Percentiles rank a stretch among this genome's conserved stretches.
Conservation (phyloP, 2,113 vertebrate genomes). For the Seriola aureovittata region DNA sequence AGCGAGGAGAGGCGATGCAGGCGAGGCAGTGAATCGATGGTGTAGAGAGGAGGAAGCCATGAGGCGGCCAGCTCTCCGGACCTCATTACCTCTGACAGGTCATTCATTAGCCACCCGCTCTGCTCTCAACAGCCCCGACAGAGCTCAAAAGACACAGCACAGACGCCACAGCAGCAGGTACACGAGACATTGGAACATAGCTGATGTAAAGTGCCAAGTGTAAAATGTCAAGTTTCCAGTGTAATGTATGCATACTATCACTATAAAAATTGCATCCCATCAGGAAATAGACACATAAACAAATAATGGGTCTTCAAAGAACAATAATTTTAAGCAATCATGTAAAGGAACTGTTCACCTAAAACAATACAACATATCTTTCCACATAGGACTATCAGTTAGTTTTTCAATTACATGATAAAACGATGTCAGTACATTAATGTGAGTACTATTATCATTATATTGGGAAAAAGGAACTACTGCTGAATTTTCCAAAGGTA, state of each 20-base stretch:
- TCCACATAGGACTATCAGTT: too few species aligned
- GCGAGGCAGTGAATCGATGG: slow-evolving; percentile 71
- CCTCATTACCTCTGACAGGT: slow-evolving; percentile 85
- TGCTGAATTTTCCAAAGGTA: background rate
- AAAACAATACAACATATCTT: background rate
- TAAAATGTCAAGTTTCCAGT: slow-evolving; percentile 11
- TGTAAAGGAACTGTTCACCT: background rate
- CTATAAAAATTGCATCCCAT: slow-evolving; percentile 3
- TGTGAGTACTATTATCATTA: background rate
- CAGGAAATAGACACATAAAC: background rate
- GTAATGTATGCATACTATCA: background rate
- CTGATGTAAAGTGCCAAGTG: background rate
- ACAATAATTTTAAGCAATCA: background rate
- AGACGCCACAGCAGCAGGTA: slow-evolving; percentile 52
- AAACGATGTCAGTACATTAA: background rate
- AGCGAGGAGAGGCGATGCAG: slow-evolving; percentile 9
- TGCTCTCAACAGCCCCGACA: slow-evolving; percentile 80
- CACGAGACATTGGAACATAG: background rate
- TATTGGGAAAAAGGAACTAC: background rate
- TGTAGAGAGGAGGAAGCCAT: slow-evolving; percentile 62
- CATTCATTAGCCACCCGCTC: slow-evolving; percentile 85
- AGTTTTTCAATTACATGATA: slow-evolving; percentile 1
- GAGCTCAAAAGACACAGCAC: slow-evolving; percentile 73
- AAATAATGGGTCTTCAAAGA: background rate
- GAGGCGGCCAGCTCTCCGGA: slow-evolving; percentile 68